A percentile compares a stretch with the other conserved stretches of the same genome.
Evolutionary conservation across 2,113 vertebrate genomes (phyloP).

Genomic region (Eurypyga helias): DNA sequence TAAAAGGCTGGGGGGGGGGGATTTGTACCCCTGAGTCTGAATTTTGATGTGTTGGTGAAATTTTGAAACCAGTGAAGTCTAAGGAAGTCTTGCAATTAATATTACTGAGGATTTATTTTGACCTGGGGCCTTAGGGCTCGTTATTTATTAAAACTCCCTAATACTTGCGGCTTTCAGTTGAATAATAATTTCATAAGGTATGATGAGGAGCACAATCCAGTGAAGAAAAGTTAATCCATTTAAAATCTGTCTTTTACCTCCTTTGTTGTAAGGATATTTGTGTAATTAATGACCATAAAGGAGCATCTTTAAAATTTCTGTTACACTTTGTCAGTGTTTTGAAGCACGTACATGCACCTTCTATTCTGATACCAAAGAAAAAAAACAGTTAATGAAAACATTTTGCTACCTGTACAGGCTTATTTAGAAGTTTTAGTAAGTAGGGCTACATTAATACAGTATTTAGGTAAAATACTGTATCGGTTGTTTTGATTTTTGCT

Average conservation of each 20-base stretch:
- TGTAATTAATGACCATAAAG: not conserved
- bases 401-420: not conserved
- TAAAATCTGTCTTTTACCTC: not conserved
- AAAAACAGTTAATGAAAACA: not conserved
- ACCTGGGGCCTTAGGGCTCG: not conserved
- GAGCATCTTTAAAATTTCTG: not conserved
- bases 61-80: not conserved
- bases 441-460: not conserved
- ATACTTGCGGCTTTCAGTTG: not conserved
- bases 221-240: not conserved
- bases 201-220: not conserved
- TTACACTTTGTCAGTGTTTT: not conserved
- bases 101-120: not conserved
- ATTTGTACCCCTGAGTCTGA: not conserved
- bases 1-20: not conserved
- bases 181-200: constrained; percentile 4
- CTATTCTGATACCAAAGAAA: not conserved
- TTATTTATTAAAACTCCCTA: constrained; percentile 16
- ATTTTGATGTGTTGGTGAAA: not conserved
- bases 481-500: not conserved
- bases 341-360: fast-evolving
- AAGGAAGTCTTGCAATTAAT: not conserved
- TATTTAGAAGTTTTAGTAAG: not conserved
- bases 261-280: not conserved
- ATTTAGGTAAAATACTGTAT: not conserved